phyloP scores from a whole-genome alignment of 2,797 vertebrate species.

The Pteropus rufus region DNA sequence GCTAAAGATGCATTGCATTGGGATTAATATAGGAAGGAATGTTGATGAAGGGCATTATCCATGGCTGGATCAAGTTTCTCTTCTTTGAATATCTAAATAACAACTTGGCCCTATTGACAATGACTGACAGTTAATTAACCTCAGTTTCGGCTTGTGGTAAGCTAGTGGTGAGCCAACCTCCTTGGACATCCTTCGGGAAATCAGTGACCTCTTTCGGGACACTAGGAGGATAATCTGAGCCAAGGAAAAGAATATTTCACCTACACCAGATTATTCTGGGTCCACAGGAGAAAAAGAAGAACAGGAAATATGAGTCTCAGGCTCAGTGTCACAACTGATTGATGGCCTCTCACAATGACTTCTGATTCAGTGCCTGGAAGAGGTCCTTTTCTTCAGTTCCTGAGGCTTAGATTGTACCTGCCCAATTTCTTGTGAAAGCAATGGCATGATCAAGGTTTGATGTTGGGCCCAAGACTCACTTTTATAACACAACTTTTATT shows the following conservation, averaged over 20 bases:
- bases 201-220: constrained; percentile 52
- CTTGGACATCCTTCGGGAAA: constrained; percentile 37
- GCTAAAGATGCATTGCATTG: neutral
- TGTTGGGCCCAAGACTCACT: neutral
- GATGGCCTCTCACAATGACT: neutral
- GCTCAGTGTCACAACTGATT: neutral
- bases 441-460: neutral
- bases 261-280: constrained; percentile 20
- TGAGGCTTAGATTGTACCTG: neutral
- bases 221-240: neutral
- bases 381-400: neutral
- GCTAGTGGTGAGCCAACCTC: constrained; percentile 22
- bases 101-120: neutral
- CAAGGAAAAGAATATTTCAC: constrained; percentile 51
- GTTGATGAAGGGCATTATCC: neutral
- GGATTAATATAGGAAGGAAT: constrained; percentile 17
- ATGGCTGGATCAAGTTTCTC: neutral
- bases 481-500: neutral
- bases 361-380: neutral
- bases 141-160: constrained; percentile 17
- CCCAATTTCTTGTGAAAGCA: neutral
- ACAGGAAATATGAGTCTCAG: neutral
- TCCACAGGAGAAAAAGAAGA: neutral
- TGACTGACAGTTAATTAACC: constrained; percentile 30
- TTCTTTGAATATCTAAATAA: constrained; percentile 34